Conservation (phyloP, 2,113 vertebrate genomes). For the Origma solitaria region DNA sequence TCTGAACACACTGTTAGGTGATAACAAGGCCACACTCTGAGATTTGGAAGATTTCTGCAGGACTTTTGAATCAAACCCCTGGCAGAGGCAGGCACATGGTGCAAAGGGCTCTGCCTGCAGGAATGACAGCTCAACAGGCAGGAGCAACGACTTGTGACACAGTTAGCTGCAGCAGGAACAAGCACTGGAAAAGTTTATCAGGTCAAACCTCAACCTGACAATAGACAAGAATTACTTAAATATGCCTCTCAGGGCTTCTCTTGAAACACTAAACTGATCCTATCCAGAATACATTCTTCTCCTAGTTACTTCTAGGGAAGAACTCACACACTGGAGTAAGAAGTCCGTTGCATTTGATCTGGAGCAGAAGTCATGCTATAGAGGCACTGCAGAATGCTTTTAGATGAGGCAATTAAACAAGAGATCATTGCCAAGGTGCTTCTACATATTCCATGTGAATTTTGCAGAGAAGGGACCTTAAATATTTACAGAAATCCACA, state of each 20-base stretch:
- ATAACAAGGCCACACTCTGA: not conserved
- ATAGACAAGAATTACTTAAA: not conserved
- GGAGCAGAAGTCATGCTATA: not conserved
- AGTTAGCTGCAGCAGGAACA: not conserved
- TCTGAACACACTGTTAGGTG: not conserved
- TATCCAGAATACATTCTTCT: not conserved
- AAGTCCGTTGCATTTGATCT: not conserved
- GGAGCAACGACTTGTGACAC: not conserved
- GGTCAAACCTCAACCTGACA: not conserved
- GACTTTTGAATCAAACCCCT: not conserved
- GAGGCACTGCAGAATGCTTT: not conserved
- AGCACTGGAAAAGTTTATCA: not conserved
- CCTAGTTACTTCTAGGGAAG: not conserved
- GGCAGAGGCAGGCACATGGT: not conserved
- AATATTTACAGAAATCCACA: not conserved
- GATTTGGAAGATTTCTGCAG: not conserved
- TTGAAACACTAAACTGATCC: not conserved
- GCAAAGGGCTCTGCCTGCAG: not conserved
- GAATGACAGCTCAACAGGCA: not conserved
- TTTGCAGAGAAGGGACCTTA: not conserved
- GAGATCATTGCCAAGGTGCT: not conserved
- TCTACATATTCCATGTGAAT: not conserved
- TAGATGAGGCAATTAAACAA: not conserved
- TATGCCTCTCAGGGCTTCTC: not conserved
- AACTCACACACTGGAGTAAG: not conserved